Conservation (phyloP, 2,888 invertebrate genomes). For the Phortica okadai region DNA sequence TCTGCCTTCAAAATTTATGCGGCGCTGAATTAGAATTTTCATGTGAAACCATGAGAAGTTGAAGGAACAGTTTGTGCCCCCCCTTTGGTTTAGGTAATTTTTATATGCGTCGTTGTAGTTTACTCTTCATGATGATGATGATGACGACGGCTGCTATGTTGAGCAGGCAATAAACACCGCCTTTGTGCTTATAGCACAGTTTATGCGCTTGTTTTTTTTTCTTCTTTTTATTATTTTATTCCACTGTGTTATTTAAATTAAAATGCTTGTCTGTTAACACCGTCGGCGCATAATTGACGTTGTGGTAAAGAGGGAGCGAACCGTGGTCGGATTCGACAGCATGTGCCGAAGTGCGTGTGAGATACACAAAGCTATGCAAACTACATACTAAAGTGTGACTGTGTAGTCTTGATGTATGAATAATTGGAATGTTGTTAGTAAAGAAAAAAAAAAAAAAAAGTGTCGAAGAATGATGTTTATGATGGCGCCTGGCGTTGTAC, state of each 20-base stretch:
- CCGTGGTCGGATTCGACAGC: neutral
- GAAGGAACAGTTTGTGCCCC: neutral
- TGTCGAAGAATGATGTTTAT: neutral
- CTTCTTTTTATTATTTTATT: conserved; percentile 6
- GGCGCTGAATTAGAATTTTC: conserved; percentile 7
- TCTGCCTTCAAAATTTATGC: conserved; percentile 3
- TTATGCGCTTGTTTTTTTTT: neutral
- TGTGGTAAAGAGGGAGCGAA: neutral
- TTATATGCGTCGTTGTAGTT: neutral
- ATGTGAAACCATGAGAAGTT: neutral
- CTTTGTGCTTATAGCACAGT: neutral
- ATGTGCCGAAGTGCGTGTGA: neutral
- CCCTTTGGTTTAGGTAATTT: neutral
- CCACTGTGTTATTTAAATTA: conserved; percentile 21
- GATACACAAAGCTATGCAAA: conserved; percentile 11
- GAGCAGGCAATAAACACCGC: conserved; percentile 1
- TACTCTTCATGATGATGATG: neutral
- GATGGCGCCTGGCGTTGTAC: neutral
- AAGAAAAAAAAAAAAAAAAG: neutral
- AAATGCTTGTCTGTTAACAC: conserved; percentile 27
- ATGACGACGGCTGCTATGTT: neutral
- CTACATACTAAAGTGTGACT: neutral
- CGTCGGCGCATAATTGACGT: conserved; percentile 6
- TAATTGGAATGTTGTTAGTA: neutral
- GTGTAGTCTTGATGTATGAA: neutral